Percentiles rank a stretch among this genome's conserved stretches.
These are phyloP conservation scores for Saccopteryx bilineata DNA, from an alignment of 2,113 vertebrate genomes.

Conservation along the genomic window DNA sequence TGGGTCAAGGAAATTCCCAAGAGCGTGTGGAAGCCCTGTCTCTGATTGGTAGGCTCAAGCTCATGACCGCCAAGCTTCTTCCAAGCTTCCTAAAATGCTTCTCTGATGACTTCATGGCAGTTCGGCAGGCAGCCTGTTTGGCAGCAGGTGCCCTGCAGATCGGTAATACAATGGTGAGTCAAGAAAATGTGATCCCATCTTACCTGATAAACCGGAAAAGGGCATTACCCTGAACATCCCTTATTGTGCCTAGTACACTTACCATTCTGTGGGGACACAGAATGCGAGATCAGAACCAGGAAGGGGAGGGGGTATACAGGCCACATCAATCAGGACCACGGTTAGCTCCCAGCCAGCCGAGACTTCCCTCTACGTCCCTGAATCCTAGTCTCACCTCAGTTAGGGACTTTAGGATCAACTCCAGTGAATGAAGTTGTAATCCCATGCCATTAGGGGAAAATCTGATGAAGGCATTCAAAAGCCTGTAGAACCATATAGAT, in stretches of 20 bases:
- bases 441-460: constrained; percentile 24
- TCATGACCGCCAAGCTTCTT: constrained; percentile 89
- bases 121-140: constrained; percentile 88
- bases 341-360: neutral
- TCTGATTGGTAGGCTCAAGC: constrained; percentile 85
- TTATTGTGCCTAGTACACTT: neutral
- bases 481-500: neutral
- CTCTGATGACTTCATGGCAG: constrained; percentile 86
- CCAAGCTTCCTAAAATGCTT: constrained; percentile 89
- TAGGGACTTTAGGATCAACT: neutral
- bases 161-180: constrained; percentile 86
- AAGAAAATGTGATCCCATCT: neutral
- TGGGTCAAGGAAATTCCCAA: constrained; percentile 83
- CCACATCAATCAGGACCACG: neutral
- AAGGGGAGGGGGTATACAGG: neutral
- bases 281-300: neutral
- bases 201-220: neutral
- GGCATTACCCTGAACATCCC: constrained; percentile 16
- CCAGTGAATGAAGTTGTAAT: constrained; percentile 33
- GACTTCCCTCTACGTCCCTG: neutral
- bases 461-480: neutral
- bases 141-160: constrained; percentile 87
- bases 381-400: constrained; percentile 15
- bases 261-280: constrained; percentile 11
- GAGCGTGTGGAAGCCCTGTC: constrained; percentile 86